These are phyloP conservation scores for Heterodera carotae DNA, from an alignment of 1,140 invertebrate genomes.

Conservation along the genomic window DNA sequence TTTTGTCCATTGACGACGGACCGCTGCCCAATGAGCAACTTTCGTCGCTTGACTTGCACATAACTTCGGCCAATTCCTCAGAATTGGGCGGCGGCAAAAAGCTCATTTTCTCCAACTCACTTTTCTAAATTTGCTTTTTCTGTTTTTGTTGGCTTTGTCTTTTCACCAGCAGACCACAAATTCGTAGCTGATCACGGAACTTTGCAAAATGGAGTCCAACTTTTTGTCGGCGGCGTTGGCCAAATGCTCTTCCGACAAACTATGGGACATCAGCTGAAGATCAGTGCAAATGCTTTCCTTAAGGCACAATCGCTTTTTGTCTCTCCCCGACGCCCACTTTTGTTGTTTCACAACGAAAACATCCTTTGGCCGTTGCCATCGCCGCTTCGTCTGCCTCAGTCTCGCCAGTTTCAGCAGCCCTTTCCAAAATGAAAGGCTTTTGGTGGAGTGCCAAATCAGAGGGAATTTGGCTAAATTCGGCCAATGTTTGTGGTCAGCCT, in stretches of 20 bases:
- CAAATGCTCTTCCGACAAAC: conserved; percentile 20
- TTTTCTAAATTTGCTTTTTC: background rate
- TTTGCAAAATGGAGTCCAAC: background rate
- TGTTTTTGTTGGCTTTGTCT: background rate
- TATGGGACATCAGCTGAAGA: conserved; percentile 25
- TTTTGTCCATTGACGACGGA: background rate
- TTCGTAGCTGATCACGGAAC: conserved; percentile 15
- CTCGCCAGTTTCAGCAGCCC: background rate
- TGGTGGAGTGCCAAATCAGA: conserved; percentile 21
- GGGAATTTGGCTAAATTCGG: conserved; percentile 31
- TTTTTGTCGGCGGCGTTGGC: background rate
- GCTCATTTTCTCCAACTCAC: conserved; percentile 5
- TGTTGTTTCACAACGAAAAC: background rate
- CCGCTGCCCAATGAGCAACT: background rate
- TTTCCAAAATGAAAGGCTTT: background rate
- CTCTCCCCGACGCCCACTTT: too few relatives aligned
- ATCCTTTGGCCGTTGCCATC: background rate
- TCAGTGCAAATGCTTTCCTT: conserved; percentile 11
- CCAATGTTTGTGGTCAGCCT: conserved; percentile 24
- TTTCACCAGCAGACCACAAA: conserved; percentile 14
- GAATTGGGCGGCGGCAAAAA: background rate
- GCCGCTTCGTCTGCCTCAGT: background rate
- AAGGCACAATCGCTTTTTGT: background rate
- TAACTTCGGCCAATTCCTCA: background rate
- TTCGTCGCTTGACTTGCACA: background rate